Conservation (phyloP, 2,888 invertebrate species). For the Acrobasis suavella region DNA sequence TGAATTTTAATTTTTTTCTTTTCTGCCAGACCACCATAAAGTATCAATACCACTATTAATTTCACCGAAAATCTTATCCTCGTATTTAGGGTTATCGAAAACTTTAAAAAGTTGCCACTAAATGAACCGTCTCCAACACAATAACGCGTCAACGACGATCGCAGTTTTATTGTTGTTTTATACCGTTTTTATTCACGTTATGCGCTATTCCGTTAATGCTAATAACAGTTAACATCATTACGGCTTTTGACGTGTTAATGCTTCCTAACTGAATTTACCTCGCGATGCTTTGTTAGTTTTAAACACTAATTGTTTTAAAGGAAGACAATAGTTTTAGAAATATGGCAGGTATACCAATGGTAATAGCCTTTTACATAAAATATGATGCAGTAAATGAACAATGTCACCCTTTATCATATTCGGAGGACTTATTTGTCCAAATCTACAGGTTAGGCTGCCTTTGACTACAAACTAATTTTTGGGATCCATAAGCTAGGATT, state of each 20-base stretch:
- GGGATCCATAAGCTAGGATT: no score
- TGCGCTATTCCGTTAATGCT: constrained; percentile 15
- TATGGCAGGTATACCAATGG: no score
- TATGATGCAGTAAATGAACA: no score
- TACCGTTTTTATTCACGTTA: constrained; percentile 12
- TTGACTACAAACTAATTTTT: no score
- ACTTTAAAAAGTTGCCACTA: not conserved
- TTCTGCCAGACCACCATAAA: no score
- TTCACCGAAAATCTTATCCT: not conserved
- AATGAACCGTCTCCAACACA: constrained; percentile 7
- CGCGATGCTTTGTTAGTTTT: not conserved
- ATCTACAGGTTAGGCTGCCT: no score
- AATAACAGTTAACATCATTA: constrained; percentile 15
- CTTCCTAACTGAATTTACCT: constrained; percentile 3
- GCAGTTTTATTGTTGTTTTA: constrained; percentile 19
- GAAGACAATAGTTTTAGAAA: no score
- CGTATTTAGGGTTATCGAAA: not conserved
- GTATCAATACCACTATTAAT: not conserved
- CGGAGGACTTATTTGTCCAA: no score
- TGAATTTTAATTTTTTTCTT: no score
- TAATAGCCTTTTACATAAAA: no score
- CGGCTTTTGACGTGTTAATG: constrained; percentile 11
- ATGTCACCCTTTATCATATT: no score
- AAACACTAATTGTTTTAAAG: not conserved
- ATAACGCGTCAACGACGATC: constrained; percentile 12